Evolutionary conservation across 2,888 invertebrate genomes (phyloP), one percentile per base, ranked within the genome.

Genomic region (Andrena chrysosceles): DNA sequence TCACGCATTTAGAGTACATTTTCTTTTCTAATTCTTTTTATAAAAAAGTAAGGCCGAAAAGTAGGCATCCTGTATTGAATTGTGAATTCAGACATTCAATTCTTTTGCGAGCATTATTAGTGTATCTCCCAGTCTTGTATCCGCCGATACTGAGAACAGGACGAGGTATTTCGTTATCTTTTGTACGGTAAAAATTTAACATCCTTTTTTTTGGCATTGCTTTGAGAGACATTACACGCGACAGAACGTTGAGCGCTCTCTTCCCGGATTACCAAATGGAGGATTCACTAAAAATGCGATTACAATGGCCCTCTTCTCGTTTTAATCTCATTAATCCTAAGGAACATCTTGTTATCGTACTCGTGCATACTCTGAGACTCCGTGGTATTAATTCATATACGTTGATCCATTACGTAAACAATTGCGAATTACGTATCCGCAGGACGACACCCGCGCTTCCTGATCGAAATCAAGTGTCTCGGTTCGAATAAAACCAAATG

Each of bases 11-110:
- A 62, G 35, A 68, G 52, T 67, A 77, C 42, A 42, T 8, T 52
- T 54, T 63, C 31, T 5, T 23, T 33, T 52, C 62, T 35, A 31
- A 7, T 78, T 79, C 31, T 20, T 68, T 80, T 75, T 89, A 77
- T 81, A 91, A 90, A 91, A 90, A 90, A 89, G 87, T 92, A 91
- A 92, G 91, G 92, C 92, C 92, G 90, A 91, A 92, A 91, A 89
- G 85, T 93, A 92, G 92, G 90, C 91, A 81, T 92, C 89, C 78
- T 85, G 77, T 87, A 85, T 86, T 33, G 84, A 87, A 86, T 87
- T 80, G 84, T 81, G 81, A 89, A 79, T 89, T 72, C 42, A 83
- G 76, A 89, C 85, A 86, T 85, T 82, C 73, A 84, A 86, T 77
- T 82, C 70, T 73, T 81, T 85, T 71, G 79, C 76, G 69, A 77